Evolutionary conservation across 2,888 invertebrate species (phyloP).

Genomic region (Orthosia gothica): DNA sequence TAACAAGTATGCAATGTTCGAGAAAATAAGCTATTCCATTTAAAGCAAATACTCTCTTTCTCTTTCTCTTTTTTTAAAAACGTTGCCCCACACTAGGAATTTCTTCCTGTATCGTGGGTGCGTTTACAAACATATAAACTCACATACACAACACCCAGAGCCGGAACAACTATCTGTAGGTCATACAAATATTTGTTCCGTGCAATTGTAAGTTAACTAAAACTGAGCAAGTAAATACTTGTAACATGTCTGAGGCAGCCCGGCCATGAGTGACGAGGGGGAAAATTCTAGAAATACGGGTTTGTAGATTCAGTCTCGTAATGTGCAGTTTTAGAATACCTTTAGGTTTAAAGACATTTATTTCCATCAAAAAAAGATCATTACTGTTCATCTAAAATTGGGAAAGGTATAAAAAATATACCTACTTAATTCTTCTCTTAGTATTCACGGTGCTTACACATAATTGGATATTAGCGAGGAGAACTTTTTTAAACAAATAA

Average conservation of each 20-base stretch:
- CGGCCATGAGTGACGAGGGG: slow-evolving; percentile 5
- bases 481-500: too few species aligned
- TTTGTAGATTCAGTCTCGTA: slow-evolving; percentile 8
- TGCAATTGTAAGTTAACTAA: slow-evolving; percentile 32
- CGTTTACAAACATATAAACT: too few species aligned
- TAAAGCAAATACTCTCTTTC: slow-evolving; percentile 8
- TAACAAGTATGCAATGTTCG: background rate
- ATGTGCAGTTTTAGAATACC: background rate
- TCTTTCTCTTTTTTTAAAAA: too few species aligned
- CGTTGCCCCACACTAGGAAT: too few species aligned
- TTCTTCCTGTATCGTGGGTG: too few species aligned
- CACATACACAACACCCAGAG: too few species aligned
- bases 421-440: too few species aligned
- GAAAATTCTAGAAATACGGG: slow-evolving; percentile 1
- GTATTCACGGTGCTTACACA: background rate
- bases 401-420: background rate
- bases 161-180: too few species aligned
- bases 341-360: background rate
- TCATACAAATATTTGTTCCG: too few species aligned
- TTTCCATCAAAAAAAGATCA: too few species aligned
- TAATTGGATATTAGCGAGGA: too few species aligned
- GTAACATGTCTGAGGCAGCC: slow-evolving; percentile 2
- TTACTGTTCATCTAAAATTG: background rate
- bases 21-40: background rate
- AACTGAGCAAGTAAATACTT: background rate